A percentile compares a stretch with the other conserved stretches of the same genome.
These are phyloP conservation scores for Sphenopsis melanotis DNA, from an alignment of 2,797 vertebrate species.

Conservation along the genomic window DNA sequence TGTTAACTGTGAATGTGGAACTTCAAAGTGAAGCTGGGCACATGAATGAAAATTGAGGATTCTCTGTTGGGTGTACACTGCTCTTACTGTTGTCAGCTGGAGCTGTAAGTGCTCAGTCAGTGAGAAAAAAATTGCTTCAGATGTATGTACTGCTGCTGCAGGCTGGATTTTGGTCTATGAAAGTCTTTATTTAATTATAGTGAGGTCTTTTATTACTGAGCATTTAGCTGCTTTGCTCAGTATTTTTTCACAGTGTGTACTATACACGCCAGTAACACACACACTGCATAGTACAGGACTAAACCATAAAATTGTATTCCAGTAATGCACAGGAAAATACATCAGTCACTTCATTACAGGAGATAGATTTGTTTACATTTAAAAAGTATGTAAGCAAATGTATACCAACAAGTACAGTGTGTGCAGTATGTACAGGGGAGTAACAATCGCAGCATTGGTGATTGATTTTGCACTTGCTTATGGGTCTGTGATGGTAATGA, in stretches of 20 bases:
- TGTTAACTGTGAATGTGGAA: not conserved
- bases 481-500: not conserved
- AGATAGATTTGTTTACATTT: not conserved
- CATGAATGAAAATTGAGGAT: not conserved
- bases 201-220: not conserved
- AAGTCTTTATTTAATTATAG: not conserved
- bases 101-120: not conserved
- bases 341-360: not conserved
- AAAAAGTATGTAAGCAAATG: not conserved
- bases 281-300: not conserved
- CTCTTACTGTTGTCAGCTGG: not conserved
- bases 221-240: not conserved
- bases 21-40: not conserved
- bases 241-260: not conserved
- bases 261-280: not conserved
- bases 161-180: not conserved
- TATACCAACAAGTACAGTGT: not conserved
- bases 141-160: not conserved
- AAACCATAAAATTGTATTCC: not conserved
- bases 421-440: not conserved
- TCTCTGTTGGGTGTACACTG: accelerated
- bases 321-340: not conserved
- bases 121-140: not conserved
- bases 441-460: not conserved
- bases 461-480: not conserved